phyloP scores from a whole-genome alignment of 2,888 invertebrate genomes.

The Phaedon cochleariae region DNA sequence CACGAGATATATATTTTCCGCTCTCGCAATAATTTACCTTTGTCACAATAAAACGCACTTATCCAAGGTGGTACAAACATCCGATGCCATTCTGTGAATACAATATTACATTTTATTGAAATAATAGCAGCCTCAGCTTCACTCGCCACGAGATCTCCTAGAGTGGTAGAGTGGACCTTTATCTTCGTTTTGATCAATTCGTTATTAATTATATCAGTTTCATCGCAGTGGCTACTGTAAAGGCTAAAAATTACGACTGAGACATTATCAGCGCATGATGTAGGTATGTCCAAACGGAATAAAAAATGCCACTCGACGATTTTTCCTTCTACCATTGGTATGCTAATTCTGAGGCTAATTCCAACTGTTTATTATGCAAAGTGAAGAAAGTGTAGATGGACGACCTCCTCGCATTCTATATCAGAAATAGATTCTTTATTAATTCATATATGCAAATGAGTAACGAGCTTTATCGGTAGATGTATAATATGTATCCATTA shows the following conservation, averaged over 20 bases:
- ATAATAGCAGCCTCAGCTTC: neutral
- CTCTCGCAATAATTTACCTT: neutral
- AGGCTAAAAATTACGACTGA: constrained; percentile 9
- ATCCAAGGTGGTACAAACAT: neutral
- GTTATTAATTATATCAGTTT: constrained; percentile 18
- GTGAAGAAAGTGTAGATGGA: constrained; percentile 19
- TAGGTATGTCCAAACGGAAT: neutral
- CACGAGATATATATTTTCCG: neutral
- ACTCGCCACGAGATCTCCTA: neutral
- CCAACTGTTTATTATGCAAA: constrained; percentile 26
- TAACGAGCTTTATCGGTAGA: constrained; percentile 15
- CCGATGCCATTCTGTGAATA: neutral
- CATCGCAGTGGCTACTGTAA: constrained; percentile 11
- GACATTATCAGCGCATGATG: constrained; percentile 12
- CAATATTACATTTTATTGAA: neutral
- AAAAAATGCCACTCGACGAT: neutral
- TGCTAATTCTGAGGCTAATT: no score
- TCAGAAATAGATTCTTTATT: constrained; percentile 17
- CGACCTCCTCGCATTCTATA: neutral
- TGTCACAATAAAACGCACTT: neutral
- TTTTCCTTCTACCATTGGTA: constrained; percentile 10
- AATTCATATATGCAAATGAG: neutral
- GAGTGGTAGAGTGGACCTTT: neutral
- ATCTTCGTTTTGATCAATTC: constrained; percentile 5
- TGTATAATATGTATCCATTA: constrained; percentile 17